phyloP scores from a whole-genome alignment of 2,113 vertebrate species.

The Prunella himalayana region DNA sequence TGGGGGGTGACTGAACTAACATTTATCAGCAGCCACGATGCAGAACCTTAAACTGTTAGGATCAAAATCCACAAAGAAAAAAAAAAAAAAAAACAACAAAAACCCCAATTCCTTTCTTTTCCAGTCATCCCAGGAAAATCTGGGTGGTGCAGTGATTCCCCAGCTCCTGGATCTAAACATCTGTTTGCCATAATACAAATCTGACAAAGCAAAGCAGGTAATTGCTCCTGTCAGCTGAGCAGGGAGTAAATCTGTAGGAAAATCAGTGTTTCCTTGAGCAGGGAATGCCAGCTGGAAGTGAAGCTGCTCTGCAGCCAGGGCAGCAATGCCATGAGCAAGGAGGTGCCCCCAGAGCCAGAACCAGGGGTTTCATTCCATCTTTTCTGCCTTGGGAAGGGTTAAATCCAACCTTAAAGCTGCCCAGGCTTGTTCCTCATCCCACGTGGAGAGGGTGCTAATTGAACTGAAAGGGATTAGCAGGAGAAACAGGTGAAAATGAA shows the following conservation, averaged over 20 bases:
- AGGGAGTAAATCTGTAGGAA: neutral
- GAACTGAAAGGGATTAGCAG: neutral
- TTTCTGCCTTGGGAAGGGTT: neutral
- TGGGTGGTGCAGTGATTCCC: neutral
- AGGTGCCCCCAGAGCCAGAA: neutral
- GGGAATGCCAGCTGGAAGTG: neutral
- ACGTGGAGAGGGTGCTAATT: neutral
- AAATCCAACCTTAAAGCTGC: neutral
- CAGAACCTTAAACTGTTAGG: neutral
- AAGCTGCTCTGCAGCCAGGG: neutral
- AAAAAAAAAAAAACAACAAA: neutral
- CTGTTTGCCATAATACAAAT: neutral
- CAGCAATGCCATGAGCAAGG: accelerated
- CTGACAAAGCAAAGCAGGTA: neutral
- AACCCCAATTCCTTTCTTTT: neutral
- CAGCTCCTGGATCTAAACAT: neutral
- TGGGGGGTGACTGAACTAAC: neutral
- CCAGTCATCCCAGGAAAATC: neutral
- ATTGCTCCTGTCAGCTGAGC: neutral
- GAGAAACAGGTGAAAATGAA: neutral
- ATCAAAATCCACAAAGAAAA: neutral
- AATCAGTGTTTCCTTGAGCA: neutral
- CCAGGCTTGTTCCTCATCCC: neutral
- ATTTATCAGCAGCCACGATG: neutral
- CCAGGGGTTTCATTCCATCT: neutral